Conservation (phyloP, 30 jellyfish, hydroid and myxozoan genomes). For the Chironex yamaguchii region DNA sequence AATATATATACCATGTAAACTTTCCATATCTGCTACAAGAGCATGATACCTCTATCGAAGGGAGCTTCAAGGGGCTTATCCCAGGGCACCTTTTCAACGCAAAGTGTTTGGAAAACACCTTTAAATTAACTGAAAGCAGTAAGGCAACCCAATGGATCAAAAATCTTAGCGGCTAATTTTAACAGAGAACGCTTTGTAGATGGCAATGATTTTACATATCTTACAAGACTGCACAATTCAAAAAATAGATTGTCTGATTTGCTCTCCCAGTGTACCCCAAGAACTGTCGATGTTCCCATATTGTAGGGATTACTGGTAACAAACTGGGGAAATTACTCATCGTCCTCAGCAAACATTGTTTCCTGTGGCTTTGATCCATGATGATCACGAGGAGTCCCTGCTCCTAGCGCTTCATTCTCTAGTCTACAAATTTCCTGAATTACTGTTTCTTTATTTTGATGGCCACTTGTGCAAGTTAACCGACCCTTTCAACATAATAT, state of each 20-base stretch:
- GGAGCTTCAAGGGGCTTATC: too few relatives aligned
- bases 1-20: neutral
- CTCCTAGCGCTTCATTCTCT: neutral
- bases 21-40: neutral
- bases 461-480: conserved; percentile 39
- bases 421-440: neutral
- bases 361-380: too few relatives aligned
- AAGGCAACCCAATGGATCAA: neutral
- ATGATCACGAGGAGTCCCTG: too few relatives aligned
- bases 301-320: too few relatives aligned
- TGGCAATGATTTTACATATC: neutral
- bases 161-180: neutral
- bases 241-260: neutral
- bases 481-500: conserved; percentile 37
- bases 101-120: neutral
- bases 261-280: neutral
- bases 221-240: neutral
- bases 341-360: too few relatives aligned
- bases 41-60: conserved; percentile 18
- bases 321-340: too few relatives aligned
- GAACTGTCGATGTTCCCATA: too few relatives aligned
- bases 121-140: too few relatives aligned
- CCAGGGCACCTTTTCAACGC: neutral
- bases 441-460: conserved; percentile 6
- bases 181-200: neutral